phyloP scores from a whole-genome alignment of 2,797 vertebrate genomes.

The Lemur catta region DNA sequence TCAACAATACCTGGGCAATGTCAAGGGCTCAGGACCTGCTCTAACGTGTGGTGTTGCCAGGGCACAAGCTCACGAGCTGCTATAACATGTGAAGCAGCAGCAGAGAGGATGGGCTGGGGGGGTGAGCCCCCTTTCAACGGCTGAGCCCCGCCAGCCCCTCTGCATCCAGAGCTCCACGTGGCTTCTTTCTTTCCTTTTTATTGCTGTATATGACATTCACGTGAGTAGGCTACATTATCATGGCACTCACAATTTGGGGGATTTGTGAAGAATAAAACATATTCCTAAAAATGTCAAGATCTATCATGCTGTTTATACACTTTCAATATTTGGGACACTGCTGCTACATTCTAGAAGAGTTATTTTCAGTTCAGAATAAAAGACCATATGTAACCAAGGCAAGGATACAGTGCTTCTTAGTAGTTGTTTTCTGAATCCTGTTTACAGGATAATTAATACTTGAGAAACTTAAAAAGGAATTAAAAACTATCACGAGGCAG shows the following conservation, averaged over 20 bases:
- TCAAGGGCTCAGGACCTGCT: not conserved
- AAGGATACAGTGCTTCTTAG: not conserved
- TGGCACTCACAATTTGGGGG: not conserved
- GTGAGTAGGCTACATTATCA: not conserved
- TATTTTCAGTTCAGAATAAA: slow-evolving; percentile 25
- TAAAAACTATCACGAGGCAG: not conserved
- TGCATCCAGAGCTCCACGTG: not conserved
- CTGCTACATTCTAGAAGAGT: not conserved
- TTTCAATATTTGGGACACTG: not conserved
- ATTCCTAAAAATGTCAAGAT: not conserved
- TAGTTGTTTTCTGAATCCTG: slow-evolving; percentile 24
- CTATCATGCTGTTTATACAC: not conserved
- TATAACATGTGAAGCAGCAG: not conserved
- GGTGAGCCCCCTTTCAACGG: not conserved
- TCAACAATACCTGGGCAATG: accelerated
- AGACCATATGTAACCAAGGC: not conserved
- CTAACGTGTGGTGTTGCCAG: not conserved
- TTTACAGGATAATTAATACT: not conserved
- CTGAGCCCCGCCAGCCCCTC: accelerated
- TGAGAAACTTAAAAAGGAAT: slow-evolving; percentile 7
- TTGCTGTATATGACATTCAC: not conserved
- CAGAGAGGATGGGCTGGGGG: not conserved
- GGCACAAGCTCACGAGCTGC: not conserved
- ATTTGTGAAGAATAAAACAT: slow-evolving; percentile 30
- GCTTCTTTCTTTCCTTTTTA: not conserved